Conservation (phyloP, 1,140 invertebrate species). For the Leptinotarsa lineolata region DNA sequence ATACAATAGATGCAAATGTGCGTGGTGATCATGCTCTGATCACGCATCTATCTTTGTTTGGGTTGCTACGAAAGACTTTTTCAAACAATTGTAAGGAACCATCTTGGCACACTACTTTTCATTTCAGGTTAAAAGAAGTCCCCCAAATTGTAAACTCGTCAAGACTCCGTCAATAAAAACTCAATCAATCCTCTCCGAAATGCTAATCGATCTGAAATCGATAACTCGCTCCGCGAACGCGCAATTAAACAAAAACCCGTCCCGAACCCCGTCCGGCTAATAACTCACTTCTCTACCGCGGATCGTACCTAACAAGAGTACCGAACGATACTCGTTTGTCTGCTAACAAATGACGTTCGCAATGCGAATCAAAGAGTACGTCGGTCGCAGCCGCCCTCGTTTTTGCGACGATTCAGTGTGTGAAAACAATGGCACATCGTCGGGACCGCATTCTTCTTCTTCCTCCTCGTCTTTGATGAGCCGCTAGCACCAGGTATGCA, state of each 20-base stretch:
- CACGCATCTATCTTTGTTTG: too few relatives aligned
- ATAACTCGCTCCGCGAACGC: background rate
- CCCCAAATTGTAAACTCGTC: too few relatives aligned
- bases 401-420: conserved; percentile 52
- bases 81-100: too few relatives aligned
- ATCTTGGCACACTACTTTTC: too few relatives aligned
- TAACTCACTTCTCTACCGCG: conserved; percentile 23
- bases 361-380: conserved; percentile 50
- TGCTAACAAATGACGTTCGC: conserved; percentile 48
- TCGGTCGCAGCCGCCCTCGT: conserved; percentile 48
- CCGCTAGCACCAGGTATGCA: conserved; percentile 42
- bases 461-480: conserved; percentile 16
- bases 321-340: conserved; percentile 42
- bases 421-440: conserved; percentile 54
- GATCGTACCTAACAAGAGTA: conserved; percentile 22
- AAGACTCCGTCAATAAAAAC: background rate
- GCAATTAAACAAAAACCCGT: background rate
- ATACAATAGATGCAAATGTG: too few relatives aligned
- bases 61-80: too few relatives aligned
- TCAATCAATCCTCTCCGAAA: background rate
- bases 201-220: background rate
- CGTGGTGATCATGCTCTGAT: too few relatives aligned
- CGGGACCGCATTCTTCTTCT: conserved; percentile 49
- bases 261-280: conserved; percentile 4
- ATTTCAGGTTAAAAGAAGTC: too few relatives aligned